phyloP scores from a whole-genome alignment of 37 sponge, comb jelly and placozoan genomes.

The Spongilla lacustris region DNA sequence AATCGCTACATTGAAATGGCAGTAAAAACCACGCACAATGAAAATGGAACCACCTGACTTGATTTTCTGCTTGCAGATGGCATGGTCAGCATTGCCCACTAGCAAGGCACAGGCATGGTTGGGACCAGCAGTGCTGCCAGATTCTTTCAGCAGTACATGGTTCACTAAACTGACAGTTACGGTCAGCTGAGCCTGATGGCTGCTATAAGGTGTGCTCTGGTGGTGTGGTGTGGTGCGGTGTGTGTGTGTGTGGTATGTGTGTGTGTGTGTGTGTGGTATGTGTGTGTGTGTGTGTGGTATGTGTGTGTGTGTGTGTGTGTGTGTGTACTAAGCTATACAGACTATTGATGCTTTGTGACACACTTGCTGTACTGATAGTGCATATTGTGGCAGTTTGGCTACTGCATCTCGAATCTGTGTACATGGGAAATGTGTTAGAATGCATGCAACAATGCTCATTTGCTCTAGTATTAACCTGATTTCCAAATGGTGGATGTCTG shows the following conservation, averaged over 20 bases:
- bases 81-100: constrained; percentile 74
- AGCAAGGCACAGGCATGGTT: constrained; percentile 61
- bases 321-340: background rate
- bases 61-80: constrained; percentile 71
- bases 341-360: background rate
- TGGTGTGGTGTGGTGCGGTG: background rate
- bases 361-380: constrained; percentile 73
- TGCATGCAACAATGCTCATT: too few species aligned
- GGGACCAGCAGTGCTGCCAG: constrained; percentile 27
- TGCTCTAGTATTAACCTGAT: constrained; percentile 50
- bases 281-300: background rate
- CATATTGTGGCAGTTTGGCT: constrained; percentile 69
- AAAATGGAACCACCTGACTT: constrained; percentile 40
- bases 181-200: constrained; percentile 13
- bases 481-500: constrained; percentile 95
- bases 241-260: background rate
- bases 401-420: constrained; percentile 76
- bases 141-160: constrained; percentile 41
- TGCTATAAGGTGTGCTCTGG: background rate
- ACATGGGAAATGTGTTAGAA: too few species aligned
- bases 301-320: background rate
- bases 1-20: constrained; percentile 36
- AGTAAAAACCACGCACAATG: background rate
- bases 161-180: constrained; percentile 46
- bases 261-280: background rate